Base-by-base conservation (phyloP, 2,888 invertebrate genomes). In the Ypsolopha scabrella region DNA sequence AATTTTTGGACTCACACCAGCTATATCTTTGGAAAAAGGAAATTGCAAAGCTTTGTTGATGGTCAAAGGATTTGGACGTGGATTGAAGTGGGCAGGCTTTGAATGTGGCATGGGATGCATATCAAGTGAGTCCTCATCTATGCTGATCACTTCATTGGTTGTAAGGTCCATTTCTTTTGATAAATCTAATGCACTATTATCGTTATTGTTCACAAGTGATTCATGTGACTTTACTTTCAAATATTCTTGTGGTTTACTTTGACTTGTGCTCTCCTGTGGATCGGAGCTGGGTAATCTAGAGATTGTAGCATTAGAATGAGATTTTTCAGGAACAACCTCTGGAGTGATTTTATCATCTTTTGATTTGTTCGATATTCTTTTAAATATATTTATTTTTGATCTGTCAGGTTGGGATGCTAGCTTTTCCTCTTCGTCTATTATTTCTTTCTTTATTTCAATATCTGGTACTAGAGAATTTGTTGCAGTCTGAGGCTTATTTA, bases 361-460 rank as follows among this genome's bases (percentile, higher is more conserved):
- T 34, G 90, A 90, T 73, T 92, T 92, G 67, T 90, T 90, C 54
- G 94, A 92, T 71, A 95, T 94, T 78, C 94, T 94, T 71, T 94
- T 95, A 67, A 95, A 93, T 68, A 95, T 94, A 80, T 94, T 95
- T 41, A 94, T 83, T 71, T 95, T 96, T 73, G 92, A 93, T 75
- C 92, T 93, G 70, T 95, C 94, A 0, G 94, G 94, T 75, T 94
- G 94, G 9, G 91, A 91, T 6, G 91, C 89, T 52, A 95, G 71
- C 75, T 92, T 94, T 68, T 75, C 85, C 55, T 76, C 80, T 61
- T 87, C 88, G 34, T 88, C 77, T 54, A 80, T 65, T 41, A 88
- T 74, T 61, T 88, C 88, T 56, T 88, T 83, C 59, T 86, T 89
- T 51, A 82, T 82, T 59, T 87, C 87, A 59, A 70, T 60, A 52